Evolutionary conservation across 2,888 invertebrate species (phyloP), one percentile per base, ranked within the genome.

Genomic region (Sarcophaga rosellei): DNA sequence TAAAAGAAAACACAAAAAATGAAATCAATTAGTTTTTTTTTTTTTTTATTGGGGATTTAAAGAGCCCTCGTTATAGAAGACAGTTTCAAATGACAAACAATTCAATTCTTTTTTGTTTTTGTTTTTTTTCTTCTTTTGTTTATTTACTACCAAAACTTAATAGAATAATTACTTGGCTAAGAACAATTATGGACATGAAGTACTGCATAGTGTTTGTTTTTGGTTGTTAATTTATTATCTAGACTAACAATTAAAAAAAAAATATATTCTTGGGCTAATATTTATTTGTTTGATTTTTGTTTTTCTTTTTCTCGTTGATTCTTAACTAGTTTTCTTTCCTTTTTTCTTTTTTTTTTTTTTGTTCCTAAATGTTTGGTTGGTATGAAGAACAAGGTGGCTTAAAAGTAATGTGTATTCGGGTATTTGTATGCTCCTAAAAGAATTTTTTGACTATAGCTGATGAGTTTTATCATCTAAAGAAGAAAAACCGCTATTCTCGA

Each of bases 1-100:
- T 1, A 4, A 47, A 47, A 53, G 15, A 47, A 47, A 15, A 12
- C 15, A 47, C 15, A 15, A 47, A 47, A 47, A 35, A 35, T 0
- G 1, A 53, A 53, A 53, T 53, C 17, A 53, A 15, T 53, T 53
- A 53, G 0, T 0, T 53, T 53, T 12, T 53, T 53, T 17, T 0
- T 0, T 53, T 53, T 12, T 53, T 53, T 17, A 35, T 35, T 35
- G 35, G 35, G 35, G 2, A 35, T 2, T 53, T 53, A 53, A 53
- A 53, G 5, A 53, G 17, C 5, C 53, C 53, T 10, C 53, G 8
- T 53, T 23, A 63, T 35, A 25, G 15, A 17, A 17, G 63, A 63
- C 63, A 63, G 12, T 21, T 20, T 66, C 35, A 44, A n/a, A 66
- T 44, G 66, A 66, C 66, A 66, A 66, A 66, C 66, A 66, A 66